These are phyloP conservation scores for Drosophila yakuba DNA, from an alignment of 1,140 invertebrate species.

Conservation along the genomic window DNA sequence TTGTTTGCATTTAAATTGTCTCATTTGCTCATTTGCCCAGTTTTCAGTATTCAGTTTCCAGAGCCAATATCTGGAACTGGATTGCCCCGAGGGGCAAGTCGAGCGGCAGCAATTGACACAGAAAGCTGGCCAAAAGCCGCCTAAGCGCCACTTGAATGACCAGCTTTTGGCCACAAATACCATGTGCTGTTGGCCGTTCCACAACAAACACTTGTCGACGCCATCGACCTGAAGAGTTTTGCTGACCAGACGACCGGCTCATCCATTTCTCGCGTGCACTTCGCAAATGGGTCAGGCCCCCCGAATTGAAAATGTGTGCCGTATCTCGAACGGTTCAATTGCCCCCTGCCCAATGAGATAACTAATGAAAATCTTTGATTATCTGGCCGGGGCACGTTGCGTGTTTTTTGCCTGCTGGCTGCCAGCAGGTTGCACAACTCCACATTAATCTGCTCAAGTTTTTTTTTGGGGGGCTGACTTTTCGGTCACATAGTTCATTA, in stretches of 20 bases:
- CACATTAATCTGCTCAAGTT: constrained; percentile 59
- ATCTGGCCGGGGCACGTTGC: constrained; percentile 70
- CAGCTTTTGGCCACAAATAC: constrained; percentile 37
- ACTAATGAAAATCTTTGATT: constrained; percentile 68
- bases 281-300: constrained; percentile 69
- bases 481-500: constrained; percentile 36
- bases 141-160: constrained; percentile 79
- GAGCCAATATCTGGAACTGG: constrained; percentile 1
- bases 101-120: constrained; percentile 73
- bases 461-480: constrained; percentile 15
- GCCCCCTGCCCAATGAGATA: constrained; percentile 31
- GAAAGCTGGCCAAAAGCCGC: constrained; percentile 68
- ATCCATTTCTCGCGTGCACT: constrained; percentile 71
- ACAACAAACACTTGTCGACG: constrained; percentile 71
- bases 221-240: constrained; percentile 62
- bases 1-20: constrained; percentile 77
- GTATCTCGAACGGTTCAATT: constrained; percentile 61
- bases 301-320: constrained; percentile 14
- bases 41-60: constrained; percentile 23
- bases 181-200: constrained; percentile 31
- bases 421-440: constrained; percentile 61
- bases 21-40: constrained; percentile 51
- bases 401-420: constrained; percentile 31
- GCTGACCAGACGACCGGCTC: constrained; percentile 8
- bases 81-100: constrained; percentile 39